phyloP scores from a whole-genome alignment of 2,797 vertebrate genomes.

The Oreochromis grahami region DNA sequence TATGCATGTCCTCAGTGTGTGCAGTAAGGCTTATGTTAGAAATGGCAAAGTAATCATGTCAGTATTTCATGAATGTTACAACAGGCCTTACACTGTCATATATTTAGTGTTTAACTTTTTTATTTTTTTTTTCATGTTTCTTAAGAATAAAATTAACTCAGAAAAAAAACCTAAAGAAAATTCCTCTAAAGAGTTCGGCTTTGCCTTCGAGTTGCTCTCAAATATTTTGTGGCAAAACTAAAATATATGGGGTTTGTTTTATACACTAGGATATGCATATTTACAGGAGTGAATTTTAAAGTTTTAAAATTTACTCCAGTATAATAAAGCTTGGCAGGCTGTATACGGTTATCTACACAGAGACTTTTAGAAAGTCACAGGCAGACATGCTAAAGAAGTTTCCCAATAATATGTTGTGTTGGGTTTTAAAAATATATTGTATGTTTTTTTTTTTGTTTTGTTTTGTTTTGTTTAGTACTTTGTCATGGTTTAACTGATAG shows the following conservation, averaged over 20 bases:
- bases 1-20: conserved; percentile 17
- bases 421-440: conserved; percentile 38
- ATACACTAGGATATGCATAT: conserved; percentile 26
- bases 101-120: conserved; percentile 68
- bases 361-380: conserved; percentile 51
- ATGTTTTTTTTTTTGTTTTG: not conserved
- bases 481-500: conserved; percentile 53
- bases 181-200: conserved; percentile 7
- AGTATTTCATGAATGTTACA: conserved; percentile 78
- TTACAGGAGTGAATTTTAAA: conserved; percentile 11
- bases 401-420: conserved; percentile 36
- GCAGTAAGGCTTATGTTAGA: conserved; percentile 38
- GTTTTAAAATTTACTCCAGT: not conserved
- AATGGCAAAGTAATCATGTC: conserved; percentile 44
- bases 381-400: conserved; percentile 33
- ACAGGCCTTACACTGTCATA: conserved; percentile 53
- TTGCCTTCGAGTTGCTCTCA: not conserved
- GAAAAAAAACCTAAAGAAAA: conserved; percentile 25
- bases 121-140: conserved; percentile 61
- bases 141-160: conserved; percentile 31
- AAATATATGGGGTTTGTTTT: conserved; percentile 29
- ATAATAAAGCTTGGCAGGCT: not conserved
- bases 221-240: conserved; percentile 10
- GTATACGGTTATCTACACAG: not conserved
- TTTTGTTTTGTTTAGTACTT: conserved; percentile 56